Base-by-base conservation (phyloP, 2,888 invertebrate species). In the Acleris sparsana region DNA sequence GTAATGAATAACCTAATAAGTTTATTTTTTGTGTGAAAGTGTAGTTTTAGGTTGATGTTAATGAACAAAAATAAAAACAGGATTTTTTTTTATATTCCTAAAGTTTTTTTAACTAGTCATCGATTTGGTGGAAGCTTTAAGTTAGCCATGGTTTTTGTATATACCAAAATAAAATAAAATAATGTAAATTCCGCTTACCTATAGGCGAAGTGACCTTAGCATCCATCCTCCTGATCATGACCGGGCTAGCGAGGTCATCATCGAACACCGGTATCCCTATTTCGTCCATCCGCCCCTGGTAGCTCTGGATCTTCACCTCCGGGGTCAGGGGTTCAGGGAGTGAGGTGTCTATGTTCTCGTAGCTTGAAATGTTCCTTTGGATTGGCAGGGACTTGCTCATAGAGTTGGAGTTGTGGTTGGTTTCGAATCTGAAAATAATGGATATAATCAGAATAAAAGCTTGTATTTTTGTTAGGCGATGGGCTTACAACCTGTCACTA, bases 261-360 rank as follows among this genome's bases (percentile, higher is more conserved):
- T 90, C 89, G 51, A 83, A 89, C 0, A 92, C 85, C 0, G 92
- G 92, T 52, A 93, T 93, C 1, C 92, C 92, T 53, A 92, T 88
- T 74, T 92, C 90, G 67, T 92, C 91, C 90, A 91, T 91, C 57
- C 90, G 73, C 3, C 90, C 91, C 0, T 88, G 67, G 60, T 88
- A 87, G 63, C 79, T 84, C 56, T 85, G 84, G 3, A 87, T 79
- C 11, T 83, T 82, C 6, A 89, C 84, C 69, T 87, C 86, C 0
- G 87, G 85, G 1, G 91, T 93, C 65, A 75, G 81, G 72, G 80
- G 86, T 44, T 82, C 83, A 2, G 69, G 57, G 70, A 88, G 86
- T 25, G 88, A 84, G 1, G 79, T 71, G 18, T 93, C 89, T 17
- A 93, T 93, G 80, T 94, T 94, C 75, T 94, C 94, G 77, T 94